Percentiles rank a stretch among this genome's conserved stretches.
Conservation (phyloP, 2,888 invertebrate genomes). For the Euclidia mi region DNA sequence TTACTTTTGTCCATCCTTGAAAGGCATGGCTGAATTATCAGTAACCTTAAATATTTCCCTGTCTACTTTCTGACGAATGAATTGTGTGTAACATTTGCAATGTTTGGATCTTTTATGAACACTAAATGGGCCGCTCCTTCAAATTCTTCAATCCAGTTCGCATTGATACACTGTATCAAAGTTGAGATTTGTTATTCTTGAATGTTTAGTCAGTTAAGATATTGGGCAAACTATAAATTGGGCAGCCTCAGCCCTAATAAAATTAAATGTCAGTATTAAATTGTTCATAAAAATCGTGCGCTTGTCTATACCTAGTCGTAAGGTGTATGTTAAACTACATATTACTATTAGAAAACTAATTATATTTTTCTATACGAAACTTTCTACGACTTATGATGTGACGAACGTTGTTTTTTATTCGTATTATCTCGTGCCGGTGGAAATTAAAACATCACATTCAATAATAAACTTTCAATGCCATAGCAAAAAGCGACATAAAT, state of each 20-base stretch:
- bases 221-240: constrained; percentile 9
- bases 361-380: constrained; percentile 86
- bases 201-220: constrained; percentile 18
- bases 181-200: neutral
- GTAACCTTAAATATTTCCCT: too few relatives aligned
- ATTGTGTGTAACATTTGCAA: too few relatives aligned
- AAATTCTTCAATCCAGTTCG: neutral
- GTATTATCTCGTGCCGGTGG: constrained; percentile 58
- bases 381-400: constrained; percentile 78
- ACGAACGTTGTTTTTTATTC: constrained; percentile 54
- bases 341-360: constrained; percentile 75
- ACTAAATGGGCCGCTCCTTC: neutral
- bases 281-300: constrained; percentile 48
- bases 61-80: too few relatives aligned
- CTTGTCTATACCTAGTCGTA: constrained; percentile 57
- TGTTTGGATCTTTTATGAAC: too few relatives aligned
- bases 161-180: constrained; percentile 1
- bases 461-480: too few relatives aligned
- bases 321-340: constrained; percentile 56
- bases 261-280: constrained; percentile 63
- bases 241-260: constrained; percentile 12
- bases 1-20: too few relatives aligned
- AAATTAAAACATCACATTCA: constrained; percentile 11
- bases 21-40: too few relatives aligned
- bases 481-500: too few relatives aligned